phyloP scores from a whole-genome alignment of 2,797 vertebrate genomes.

The Rhinatrema bivittatum region DNA sequence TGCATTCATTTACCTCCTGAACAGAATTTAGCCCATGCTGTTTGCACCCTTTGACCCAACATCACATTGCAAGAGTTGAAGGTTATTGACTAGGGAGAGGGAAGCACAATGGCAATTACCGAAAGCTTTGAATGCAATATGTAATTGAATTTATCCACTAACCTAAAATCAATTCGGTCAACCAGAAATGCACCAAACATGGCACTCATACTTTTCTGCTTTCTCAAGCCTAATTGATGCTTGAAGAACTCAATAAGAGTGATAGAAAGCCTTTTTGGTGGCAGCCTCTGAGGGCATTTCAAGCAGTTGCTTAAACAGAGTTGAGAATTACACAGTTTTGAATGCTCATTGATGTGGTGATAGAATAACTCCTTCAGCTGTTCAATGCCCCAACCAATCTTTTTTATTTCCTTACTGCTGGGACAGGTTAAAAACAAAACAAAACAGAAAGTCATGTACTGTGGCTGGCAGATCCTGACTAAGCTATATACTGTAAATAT shows the following conservation, averaged over 20 bases:
- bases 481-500: too few species aligned
- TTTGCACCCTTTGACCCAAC: conserved; percentile 30
- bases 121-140: conserved; percentile 37
- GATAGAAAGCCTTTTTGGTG: conserved; percentile 32
- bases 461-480: not conserved
- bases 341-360: conserved; percentile 12
- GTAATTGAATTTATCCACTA: conserved; percentile 52
- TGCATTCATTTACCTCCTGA: too few species aligned
- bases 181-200: conserved; percentile 55
- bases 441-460: conserved; percentile 17
- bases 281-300: conserved; percentile 26
- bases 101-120: conserved; percentile 41
- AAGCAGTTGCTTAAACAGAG: too few species aligned
- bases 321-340: conserved; percentile 34
- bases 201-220: conserved; percentile 46
- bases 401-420: conserved; percentile 5
- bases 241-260: conserved; percentile 39
- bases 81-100: conserved; percentile 37
- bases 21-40: too few species aligned
- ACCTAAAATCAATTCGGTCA: conserved; percentile 53
- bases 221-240: conserved; percentile 52
- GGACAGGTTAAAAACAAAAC: conserved; percentile 15
- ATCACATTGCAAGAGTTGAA: conserved; percentile 46
- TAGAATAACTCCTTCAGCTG: conserved; percentile 16
- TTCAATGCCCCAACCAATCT: conserved; percentile 1